Base-by-base conservation (phyloP, 2,113 vertebrate species). In the Solea senegalensis region DNA sequence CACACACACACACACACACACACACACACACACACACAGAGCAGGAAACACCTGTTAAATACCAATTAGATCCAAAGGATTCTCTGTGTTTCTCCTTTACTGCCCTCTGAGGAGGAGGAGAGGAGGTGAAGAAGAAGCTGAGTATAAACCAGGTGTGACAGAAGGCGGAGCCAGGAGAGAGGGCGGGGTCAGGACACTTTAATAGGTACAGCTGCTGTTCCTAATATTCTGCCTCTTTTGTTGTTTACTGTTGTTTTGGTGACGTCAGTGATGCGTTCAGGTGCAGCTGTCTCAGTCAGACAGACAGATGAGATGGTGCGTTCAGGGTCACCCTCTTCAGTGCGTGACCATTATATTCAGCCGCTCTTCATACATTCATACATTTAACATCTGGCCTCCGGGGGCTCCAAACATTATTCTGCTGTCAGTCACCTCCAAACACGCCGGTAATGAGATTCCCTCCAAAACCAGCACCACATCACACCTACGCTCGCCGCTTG, bases 401-500 rank as follows among this genome's bases (percentile, higher is more conserved):
- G 49, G 87, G 84, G 57, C 79, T 71, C 69, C 52, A 27, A 64
- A 82, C 81, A 79, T 85, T 85, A 81, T 88, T 76, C 87, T 78
- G 84, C 82, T 86, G 84, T 88, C 87, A 88, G 74, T 86, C 87
- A 88, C 65, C 64, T 75, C 66, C 75, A 74, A 83, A 78, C 80
- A 27, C 45, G 45, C 65, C 68, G 21, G 57, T 88, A 86, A 88
- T 88, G 84, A 86, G 84, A 88, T 84, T 82, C 85, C 53, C 64
- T 66, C 81, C 72, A 55, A 60, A 85, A 71, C 76, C 70, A 41
- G 82, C 82, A 60, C 58, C 26, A 48, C 68, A 82, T 82, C 78
- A 82, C 81, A 86, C 83, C 86, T 82, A 79, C 76, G 43, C 80
- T 45, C 7, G 65, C 64, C 8, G 50, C 61, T 69, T 88, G 86